phyloP scores from a whole-genome alignment of 2,797 vertebrate genomes.

The Acipenser transmontanus region DNA sequence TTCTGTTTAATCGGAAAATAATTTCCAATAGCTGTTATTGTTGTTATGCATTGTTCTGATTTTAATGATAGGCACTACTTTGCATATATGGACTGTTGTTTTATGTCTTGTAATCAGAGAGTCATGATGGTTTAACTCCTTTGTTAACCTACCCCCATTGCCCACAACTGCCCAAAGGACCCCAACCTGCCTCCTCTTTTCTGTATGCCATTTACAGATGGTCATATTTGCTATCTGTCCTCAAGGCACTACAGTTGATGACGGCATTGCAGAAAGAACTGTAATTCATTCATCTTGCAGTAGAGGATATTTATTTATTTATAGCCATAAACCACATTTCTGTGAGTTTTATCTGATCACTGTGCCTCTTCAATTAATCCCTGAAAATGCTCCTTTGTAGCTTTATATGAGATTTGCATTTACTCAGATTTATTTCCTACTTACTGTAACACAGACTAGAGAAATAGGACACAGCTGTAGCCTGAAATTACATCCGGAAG shows the following conservation, averaged over 20 bases:
- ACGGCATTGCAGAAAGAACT: neutral
- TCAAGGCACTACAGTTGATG: constrained; percentile 1
- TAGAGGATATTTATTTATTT: constrained; percentile 18
- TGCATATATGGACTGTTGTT: too few relatives aligned
- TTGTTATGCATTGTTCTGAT: too few relatives aligned
- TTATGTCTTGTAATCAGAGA: too few relatives aligned
- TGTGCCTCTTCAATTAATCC: constrained; percentile 26
- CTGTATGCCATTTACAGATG: neutral
- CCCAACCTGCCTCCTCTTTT: too few relatives aligned
- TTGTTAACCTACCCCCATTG: too few relatives aligned
- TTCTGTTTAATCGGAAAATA: too few relatives aligned
- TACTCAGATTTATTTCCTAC: constrained; percentile 7
- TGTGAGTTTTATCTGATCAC: neutral
- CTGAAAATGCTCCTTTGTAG: constrained; percentile 14
- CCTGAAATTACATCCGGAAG: too few relatives aligned
- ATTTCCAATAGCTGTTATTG: too few relatives aligned
- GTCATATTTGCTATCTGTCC: constrained; percentile 8
- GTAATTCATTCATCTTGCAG: constrained; percentile 11
- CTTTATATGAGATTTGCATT: constrained; percentile 14
- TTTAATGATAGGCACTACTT: too few relatives aligned
- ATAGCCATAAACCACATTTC: constrained; percentile 20
- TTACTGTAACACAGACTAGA: neutral
- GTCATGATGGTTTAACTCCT: too few relatives aligned
- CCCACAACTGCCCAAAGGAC: too few relatives aligned
- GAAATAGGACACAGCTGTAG: too few relatives aligned